Percentiles rank a stretch among this genome's conserved stretches.
Evolutionary conservation across 2,888 invertebrate genomes (phyloP).

Genomic region (Calameuta pallipes): DNA sequence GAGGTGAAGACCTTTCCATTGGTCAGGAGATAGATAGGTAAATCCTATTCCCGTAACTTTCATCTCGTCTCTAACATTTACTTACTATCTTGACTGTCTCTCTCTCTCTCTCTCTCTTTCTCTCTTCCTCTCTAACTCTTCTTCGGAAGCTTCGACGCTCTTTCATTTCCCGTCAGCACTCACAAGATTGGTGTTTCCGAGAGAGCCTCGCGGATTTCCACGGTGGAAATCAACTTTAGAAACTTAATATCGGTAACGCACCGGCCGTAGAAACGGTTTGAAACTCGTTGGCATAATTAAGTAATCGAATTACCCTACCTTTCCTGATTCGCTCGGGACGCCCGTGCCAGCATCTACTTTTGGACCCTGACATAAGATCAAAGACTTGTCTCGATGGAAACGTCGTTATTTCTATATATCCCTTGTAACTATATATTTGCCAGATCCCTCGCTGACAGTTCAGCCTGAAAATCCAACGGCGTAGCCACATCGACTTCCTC

Average conservation of each 20-base stretch:
- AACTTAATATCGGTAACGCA: conserved; percentile 43
- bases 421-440: neutral
- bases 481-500: neutral
- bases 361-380: neutral
- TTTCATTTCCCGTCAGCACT: neutral
- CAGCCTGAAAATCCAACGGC: neutral
- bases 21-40: neutral
- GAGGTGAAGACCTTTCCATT: neutral
- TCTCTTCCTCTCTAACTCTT: neutral
- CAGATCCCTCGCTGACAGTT: neutral
- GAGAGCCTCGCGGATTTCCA: neutral
- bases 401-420: neutral
- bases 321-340: neutral
- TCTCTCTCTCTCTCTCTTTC: neutral
- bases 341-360: neutral
- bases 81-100: neutral
- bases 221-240: conserved; percentile 34
- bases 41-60: neutral
- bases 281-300: conserved; percentile 36
- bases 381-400: neutral
- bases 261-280: conserved; percentile 27
- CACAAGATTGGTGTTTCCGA: conserved; percentile 1
- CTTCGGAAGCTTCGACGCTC: neutral
- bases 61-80: neutral
- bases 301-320: conserved; percentile 31